These are phyloP conservation scores for Campoplex nolae DNA, from an alignment of 2,888 invertebrate genomes.

Conservation along the genomic window DNA sequence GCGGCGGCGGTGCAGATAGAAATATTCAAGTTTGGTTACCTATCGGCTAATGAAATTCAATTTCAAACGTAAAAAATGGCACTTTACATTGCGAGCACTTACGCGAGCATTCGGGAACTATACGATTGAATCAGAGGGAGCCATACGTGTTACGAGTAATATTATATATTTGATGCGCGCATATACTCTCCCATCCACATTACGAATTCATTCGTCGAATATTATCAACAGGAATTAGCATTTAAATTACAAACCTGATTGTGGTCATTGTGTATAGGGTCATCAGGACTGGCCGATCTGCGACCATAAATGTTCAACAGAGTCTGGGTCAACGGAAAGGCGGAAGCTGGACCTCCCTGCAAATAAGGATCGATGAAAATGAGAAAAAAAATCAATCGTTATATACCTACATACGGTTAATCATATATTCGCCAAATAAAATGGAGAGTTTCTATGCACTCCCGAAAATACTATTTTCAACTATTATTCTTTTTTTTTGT, in stretches of 20 bases:
- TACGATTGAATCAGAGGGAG: background rate
- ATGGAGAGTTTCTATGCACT: background rate
- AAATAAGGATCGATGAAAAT: constrained; percentile 71
- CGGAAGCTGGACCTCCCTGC: constrained; percentile 81
- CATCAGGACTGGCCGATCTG: constrained; percentile 83
- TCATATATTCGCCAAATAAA: background rate
- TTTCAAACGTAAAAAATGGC: background rate
- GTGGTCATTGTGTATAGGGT: constrained; percentile 78
- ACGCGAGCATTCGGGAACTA: background rate
- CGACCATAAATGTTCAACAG: constrained; percentile 84
- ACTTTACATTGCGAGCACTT: background rate
- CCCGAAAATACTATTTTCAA: background rate
- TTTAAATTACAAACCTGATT: constrained; percentile 81
- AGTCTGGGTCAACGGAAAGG: constrained; percentile 84
- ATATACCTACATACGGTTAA: background rate
- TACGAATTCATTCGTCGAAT: constrained; percentile 35
- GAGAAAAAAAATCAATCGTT: constrained; percentile 62
- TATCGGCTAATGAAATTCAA: background rate
- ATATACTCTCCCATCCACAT: background rate
- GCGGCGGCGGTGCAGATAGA: background rate
- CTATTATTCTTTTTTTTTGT: background rate
- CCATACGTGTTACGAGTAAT: constrained; percentile 15
- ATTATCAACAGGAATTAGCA: constrained; percentile 58
- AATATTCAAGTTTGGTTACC: background rate
- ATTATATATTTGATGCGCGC: constrained; percentile 33